Base-by-base conservation (phyloP, 2,888 invertebrate species). In the Eupithecia pulchellata region DNA sequence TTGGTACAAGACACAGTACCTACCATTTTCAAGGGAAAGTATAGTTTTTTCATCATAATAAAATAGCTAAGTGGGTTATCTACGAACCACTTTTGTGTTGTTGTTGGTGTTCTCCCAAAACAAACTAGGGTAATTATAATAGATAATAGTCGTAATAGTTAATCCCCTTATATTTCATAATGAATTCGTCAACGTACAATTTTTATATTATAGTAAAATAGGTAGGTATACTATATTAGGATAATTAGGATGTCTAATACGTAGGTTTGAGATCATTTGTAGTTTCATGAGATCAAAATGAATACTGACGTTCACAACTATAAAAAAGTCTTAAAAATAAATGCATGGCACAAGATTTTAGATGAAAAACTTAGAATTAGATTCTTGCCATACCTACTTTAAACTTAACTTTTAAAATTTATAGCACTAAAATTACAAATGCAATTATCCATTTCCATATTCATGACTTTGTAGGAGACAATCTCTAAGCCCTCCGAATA, bases 401-500 rank as follows among this genome's bases (percentile, higher is more conserved):
- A n/a, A n/a, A n/a, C n/a, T 6, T 39, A 39, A 39, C 6, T 20
- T 20, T 0, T 20, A 2, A 20, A 47, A 5, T 14, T 36, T 55
- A 13, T 25, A 57, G 13, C 58, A 32, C n/a, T 9, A 32, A 11
- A 58, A n/a, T 17, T 58, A 27, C 1, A 27, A 25, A 29, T 60
- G 8, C 27, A 57, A 64, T 52, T 14, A 64, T 34, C 55, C 55
- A 27, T 32, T 27, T n/a, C 27, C 34, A 27, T 55, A 57, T 47
- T 27, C 55, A 55, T 68, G n/a, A 9, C 8, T 3, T 20, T 11
- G 8, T 20, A 52, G 0, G 11, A 55, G 0, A 17, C n/a, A 20
- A n/a, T n/a, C 6, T 17, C 57, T 69, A 73, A 58, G 68, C 60
- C 17, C 71, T 57, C n/a, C 75, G 70, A 5, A 77, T 75, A 36